Base-by-base conservation (phyloP, 2,888 invertebrate genomes). In the Globia sparganii region DNA sequence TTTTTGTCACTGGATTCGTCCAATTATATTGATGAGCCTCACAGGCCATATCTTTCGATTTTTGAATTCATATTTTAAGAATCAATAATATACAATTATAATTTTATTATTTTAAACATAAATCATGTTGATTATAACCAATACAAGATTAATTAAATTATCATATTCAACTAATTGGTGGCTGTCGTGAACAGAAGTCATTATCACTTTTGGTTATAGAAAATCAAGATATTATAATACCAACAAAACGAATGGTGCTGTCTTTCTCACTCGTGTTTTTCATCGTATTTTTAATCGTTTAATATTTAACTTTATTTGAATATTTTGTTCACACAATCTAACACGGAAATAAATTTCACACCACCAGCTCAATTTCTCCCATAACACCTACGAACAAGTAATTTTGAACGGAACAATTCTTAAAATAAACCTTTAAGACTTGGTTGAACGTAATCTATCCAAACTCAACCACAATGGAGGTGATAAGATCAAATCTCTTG, bases 401-500 rank as follows among this genome's bases (percentile, higher is more conserved):
- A 87, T 81, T 77, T 77, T 68, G 74, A 59, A 66, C 62, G 86
- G 78, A 88, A 91, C 89, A 91, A 92, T 91, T 90, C 89, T 81
- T 83, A 89, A 91, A 91, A 90, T 91, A 91, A 91, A 92, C 88
- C 90, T 91, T 91, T 91, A 89, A 71, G 89, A 89, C 88, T 85
- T 86, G 86, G 87, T 69, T 67, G 89, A 85, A 85, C 87, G 90
- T 92, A 93, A 94, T 93, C 93, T 90, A 86, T 87, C 91, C 91
- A 91, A 93, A 92, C 89, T 88, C 83, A 80, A 89, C 91, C 91
- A 95, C 95, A 96, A 95, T 91, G 85, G 92, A 72, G n/a, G 66
- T 83, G 96, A 96, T 96, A 96, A 95, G 93, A 96, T 96, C 96
- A 92, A 91, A 93, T 90, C 89, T 93, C 90, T 88, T 89, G 93